These are phyloP conservation scores for Trematocara zebra DNA, from an alignment of 2,113 vertebrate genomes.

Conservation along the genomic window DNA sequence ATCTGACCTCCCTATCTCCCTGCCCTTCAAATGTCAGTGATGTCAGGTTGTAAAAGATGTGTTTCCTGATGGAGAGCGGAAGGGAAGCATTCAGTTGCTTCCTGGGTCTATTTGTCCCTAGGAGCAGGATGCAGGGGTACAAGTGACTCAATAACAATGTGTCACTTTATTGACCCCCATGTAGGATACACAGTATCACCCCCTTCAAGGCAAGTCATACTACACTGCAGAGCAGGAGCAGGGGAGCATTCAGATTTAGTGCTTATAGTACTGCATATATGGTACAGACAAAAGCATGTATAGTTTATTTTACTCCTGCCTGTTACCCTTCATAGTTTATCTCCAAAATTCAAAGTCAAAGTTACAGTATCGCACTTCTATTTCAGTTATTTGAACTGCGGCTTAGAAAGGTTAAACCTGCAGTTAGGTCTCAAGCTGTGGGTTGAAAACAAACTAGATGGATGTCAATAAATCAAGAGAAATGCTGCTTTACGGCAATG, in stretches of 20 bases:
- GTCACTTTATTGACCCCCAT: not conserved
- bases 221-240: not conserved
- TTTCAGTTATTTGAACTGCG: not conserved
- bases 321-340: not conserved
- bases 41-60: conserved; percentile 2
- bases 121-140: not conserved
- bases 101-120: not conserved
- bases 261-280: not conserved
- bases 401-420: not conserved
- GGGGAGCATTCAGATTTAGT: not conserved
- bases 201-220: not conserved
- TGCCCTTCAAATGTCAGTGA: not conserved
- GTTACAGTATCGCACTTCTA: not conserved
- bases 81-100: not conserved
- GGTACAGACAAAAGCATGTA: not conserved
- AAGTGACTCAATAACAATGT: not conserved
- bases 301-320: not conserved
- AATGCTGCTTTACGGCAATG: not conserved
- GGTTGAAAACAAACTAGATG: not conserved
- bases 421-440: not conserved
- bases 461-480: conserved; percentile 7
- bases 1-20: not conserved
- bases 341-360: not conserved
- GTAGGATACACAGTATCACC: not conserved
- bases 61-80: conserved; percentile 6